phyloP scores from a whole-genome alignment of 2,888 invertebrate genomes.

The Phortica okadai region DNA sequence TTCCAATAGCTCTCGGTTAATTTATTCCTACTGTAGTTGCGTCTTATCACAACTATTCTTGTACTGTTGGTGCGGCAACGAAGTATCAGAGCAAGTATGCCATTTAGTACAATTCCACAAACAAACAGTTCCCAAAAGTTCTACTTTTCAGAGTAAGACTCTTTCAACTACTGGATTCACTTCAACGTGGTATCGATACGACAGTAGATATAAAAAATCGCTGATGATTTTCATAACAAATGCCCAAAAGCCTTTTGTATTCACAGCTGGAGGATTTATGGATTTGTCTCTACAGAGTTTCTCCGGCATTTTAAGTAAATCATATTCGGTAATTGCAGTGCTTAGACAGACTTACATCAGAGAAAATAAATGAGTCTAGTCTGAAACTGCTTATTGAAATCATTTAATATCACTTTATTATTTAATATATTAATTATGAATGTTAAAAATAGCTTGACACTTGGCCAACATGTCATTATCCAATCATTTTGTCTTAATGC shows the following conservation, averaged over 20 bases:
- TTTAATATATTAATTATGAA: no score
- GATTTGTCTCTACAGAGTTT: constrained; percentile 57
- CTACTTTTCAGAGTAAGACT: constrained; percentile 53
- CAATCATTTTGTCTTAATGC: not conserved
- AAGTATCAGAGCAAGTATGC: constrained; percentile 61
- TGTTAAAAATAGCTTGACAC: no score
- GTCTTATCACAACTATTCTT: constrained; percentile 62
- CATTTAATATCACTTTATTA: no score
- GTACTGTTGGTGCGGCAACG: constrained; percentile 70
- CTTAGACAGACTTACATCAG: constrained; percentile 55
- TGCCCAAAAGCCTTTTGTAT: constrained; percentile 56
- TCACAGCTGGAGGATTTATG: constrained; percentile 61
- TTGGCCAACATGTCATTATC: no score
- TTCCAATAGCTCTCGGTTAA: constrained; percentile 52
- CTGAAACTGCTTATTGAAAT: no score
- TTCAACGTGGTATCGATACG: constrained; percentile 56
- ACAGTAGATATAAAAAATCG: constrained; percentile 49
- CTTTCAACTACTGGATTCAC: constrained; percentile 52
- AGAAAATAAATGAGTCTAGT: not conserved
- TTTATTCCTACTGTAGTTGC: constrained; percentile 62
- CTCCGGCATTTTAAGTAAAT: constrained; percentile 54
- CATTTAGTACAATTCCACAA: not conserved
- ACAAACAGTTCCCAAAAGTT: constrained; percentile 22
- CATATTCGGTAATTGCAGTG: constrained; percentile 58
- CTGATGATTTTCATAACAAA: constrained; percentile 57